These are phyloP conservation scores for Epinephelus fuscoguttatus DNA, from an alignment of 2,113 vertebrate species.

Conservation along the genomic window DNA sequence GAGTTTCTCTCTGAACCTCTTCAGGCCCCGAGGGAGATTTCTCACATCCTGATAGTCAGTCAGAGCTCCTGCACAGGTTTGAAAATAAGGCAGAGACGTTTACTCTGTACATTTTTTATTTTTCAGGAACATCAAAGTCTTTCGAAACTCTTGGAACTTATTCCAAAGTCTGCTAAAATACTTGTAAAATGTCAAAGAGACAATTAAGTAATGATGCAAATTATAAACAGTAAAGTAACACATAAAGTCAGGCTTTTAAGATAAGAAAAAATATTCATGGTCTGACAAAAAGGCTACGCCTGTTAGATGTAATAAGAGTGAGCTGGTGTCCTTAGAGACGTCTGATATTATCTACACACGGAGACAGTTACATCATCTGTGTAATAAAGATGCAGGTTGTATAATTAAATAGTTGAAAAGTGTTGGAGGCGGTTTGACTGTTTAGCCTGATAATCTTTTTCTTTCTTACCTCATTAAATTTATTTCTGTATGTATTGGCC, in stretches of 20 bases:
- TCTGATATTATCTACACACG: slow-evolving; percentile 22
- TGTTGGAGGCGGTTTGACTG: neutral
- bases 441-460: slow-evolving; percentile 2
- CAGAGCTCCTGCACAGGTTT: slow-evolving; percentile 33
- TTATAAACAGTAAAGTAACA: too few species aligned
- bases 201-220: too few species aligned
- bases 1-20: slow-evolving; percentile 57
- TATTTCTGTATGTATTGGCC: neutral
- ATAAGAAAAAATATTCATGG: neutral
- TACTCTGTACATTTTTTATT: neutral
- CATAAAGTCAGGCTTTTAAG: neutral
- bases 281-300: neutral
- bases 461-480: neutral
- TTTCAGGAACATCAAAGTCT: neutral
- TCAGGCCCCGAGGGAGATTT: slow-evolving; percentile 18
- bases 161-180: neutral
- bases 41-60: slow-evolving; percentile 25
- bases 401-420: slow-evolving; percentile 6
- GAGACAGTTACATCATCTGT: neutral
- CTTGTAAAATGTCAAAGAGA: too few species aligned
- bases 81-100: neutral
- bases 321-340: slow-evolving; percentile 5
- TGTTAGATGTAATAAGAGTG: slow-evolving; percentile 7
- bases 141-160: neutral
- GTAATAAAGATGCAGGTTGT: slow-evolving; percentile 7